Evolutionary conservation across 1,140 invertebrate genomes (phyloP).

Genomic region (Grapholita molesta): DNA sequence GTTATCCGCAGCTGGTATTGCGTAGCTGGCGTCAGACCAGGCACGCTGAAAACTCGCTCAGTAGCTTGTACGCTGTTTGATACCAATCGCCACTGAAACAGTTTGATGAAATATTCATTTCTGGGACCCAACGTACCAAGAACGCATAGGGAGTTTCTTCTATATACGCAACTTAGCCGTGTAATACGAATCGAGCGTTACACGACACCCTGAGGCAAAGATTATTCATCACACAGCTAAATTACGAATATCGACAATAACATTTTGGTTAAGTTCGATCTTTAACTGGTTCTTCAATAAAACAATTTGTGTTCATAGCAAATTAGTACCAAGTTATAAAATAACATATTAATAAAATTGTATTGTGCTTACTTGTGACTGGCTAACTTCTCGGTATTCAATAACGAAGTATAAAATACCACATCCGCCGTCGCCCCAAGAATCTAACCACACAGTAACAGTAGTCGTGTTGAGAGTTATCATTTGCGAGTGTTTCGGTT

Average conservation of each 20-base stretch:
- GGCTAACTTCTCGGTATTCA: slow-evolving; percentile 83
- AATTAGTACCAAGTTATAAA: background rate
- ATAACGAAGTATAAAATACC: slow-evolving; percentile 93
- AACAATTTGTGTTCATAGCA: too few relatives aligned
- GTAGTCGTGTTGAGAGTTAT: slow-evolving; percentile 93
- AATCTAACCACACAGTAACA: slow-evolving; percentile 91
- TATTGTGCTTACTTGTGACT: slow-evolving; percentile 66
- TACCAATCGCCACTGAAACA: slow-evolving; percentile 83
- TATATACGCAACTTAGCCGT: too few relatives aligned
- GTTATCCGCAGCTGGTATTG: slow-evolving; percentile 92
- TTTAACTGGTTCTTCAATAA: too few relatives aligned
- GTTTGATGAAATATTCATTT: too few relatives aligned
- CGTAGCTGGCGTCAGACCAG: slow-evolving; percentile 89
- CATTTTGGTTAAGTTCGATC: too few relatives aligned
- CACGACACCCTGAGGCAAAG: too few relatives aligned
- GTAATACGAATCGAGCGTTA: too few relatives aligned
- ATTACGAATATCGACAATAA: too few relatives aligned
- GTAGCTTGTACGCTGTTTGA: slow-evolving; percentile 87
- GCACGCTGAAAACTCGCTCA: slow-evolving; percentile 87
- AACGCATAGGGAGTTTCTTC: too few relatives aligned
- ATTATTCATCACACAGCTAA: too few relatives aligned
- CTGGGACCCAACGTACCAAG: too few relatives aligned
- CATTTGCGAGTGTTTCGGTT: slow-evolving; percentile 90
- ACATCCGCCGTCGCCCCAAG: slow-evolving; percentile 94
- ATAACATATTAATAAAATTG: background rate